Evolutionary conservation across 2,797 vertebrate species (phyloP), one percentile per base, ranked within the genome.

Genomic region (Chanos chanos): DNA sequence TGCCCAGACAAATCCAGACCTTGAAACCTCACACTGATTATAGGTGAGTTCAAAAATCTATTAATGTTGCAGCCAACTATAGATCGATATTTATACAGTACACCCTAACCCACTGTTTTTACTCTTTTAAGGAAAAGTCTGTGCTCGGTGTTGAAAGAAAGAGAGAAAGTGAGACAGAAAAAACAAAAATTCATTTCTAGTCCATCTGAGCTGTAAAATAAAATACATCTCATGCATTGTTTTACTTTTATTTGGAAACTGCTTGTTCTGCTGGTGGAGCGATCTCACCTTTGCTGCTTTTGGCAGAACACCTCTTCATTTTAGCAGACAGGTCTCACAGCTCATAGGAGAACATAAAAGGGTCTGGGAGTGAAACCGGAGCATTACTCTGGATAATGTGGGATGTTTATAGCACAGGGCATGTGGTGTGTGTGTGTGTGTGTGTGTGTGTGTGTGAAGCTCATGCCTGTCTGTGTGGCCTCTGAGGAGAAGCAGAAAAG

Each of bases 61-160:
- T n/a, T n/a, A n/a, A n/a, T n/a, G n/a, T n/a, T n/a, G 45, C 47
- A 58, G 55, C 31, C 68, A 33, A 53, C 53, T 48, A 5, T 66
- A 70, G 74, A 81, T 80, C 76, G 76, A 83, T 80, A 79, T 77
- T 83, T 74, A 70, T 37, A 60, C 71, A 73, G 74, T 76, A 77
- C 75, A 71, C 77, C 66, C 67, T 79, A 71, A 75, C 44, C n/a
- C 55, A 9, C 18, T 15, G 18, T 45, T 45, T 58, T 58, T 58
- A 58, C 13, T 24, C 33, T 40, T 45, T 58, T 25, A 18, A 30
- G 9, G 55, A 45, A 41, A 16, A n/a, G n/a, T n/a, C n/a, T n/a
- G n/a, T n/a, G n/a, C n/a, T n/a, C n/a, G n/a, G n/a, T n/a, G n/a
- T n/a, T n/a, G n/a, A n/a, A n/a, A n/a, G n/a, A 22, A 44, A 21